Percentiles rank a stretch among this genome's conserved stretches.
phyloP scores from a whole-genome alignment of 1,140 invertebrate genomes.

The Pristionchus pacificus region DNA sequence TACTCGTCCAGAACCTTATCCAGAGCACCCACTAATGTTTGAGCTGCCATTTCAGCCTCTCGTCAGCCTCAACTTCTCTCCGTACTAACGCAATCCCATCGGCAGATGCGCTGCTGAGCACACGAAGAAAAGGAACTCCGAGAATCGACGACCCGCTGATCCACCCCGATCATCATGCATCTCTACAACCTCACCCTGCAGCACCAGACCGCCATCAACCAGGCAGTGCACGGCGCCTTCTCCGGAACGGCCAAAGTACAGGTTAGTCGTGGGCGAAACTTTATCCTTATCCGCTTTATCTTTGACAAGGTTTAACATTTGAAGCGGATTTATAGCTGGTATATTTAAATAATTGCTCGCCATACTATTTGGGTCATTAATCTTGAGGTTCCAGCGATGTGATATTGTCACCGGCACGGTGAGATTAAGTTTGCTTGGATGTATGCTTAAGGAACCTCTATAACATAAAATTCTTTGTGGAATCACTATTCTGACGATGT shows the following conservation, averaged over 20 bases:
- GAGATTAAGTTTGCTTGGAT: too few species aligned
- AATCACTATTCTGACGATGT: too few species aligned
- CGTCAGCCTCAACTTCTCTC: not conserved
- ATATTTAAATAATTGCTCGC: too few species aligned
- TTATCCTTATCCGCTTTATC: too few species aligned
- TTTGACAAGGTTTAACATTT: too few species aligned
- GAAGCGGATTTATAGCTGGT: too few species aligned
- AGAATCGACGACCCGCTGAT: not conserved
- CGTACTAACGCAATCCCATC: not conserved
- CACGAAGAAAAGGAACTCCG: not conserved
- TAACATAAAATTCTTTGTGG: too few species aligned
- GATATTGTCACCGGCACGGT: too few species aligned
- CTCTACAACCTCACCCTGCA: slow-evolving; percentile 96
- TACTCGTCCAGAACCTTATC: not conserved
- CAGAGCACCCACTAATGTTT: not conserved
- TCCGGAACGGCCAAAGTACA: slow-evolving; percentile 87
- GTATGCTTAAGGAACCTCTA: too few species aligned
- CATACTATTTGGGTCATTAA: too few species aligned
- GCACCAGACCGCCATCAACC: slow-evolving; percentile 87
- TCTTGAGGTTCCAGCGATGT: slow-evolving; percentile 8
- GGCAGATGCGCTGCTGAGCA: not conserved
- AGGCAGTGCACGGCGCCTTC: slow-evolving; percentile 97
- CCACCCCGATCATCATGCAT: slow-evolving; percentile 80
- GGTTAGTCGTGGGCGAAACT: slow-evolving; percentile 63
- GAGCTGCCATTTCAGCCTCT: not conserved